Conservation (phyloP, 2,113 vertebrate species). For the Talpa occidentalis region DNA sequence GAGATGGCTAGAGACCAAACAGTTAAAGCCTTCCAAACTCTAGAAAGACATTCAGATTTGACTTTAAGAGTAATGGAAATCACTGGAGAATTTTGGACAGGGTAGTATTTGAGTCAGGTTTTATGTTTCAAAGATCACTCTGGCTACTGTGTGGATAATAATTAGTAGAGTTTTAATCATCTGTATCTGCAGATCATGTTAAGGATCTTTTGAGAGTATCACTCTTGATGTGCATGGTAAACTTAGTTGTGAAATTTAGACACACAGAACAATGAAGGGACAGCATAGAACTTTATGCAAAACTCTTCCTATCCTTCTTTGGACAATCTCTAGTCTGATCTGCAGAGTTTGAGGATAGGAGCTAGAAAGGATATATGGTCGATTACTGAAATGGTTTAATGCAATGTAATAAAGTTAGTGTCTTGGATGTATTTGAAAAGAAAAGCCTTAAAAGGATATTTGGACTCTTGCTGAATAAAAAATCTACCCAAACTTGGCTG, state of each 20-base stretch:
- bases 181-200: not conserved
- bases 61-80: not conserved
- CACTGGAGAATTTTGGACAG: not conserved
- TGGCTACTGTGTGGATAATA: not conserved
- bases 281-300: not conserved
- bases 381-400: not conserved
- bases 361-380: not conserved
- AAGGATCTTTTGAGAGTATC: not conserved
- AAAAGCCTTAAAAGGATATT: not conserved
- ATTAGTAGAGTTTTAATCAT: not conserved
- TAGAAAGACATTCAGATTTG: not conserved
- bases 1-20: not conserved
- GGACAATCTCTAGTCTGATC: too few relatives aligned
- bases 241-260: not conserved
- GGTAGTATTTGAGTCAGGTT: not conserved
- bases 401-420: not conserved
- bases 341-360: not conserved
- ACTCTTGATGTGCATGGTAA: not conserved
- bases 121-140: not conserved
- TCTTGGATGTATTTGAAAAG: not conserved
- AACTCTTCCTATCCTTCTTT: not conserved
- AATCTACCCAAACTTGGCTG: not conserved
- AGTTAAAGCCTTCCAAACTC: not conserved
- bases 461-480: not conserved
- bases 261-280: not conserved